Base-by-base conservation (phyloP, 2,113 vertebrate species). In the Tursiops truncatus region DNA sequence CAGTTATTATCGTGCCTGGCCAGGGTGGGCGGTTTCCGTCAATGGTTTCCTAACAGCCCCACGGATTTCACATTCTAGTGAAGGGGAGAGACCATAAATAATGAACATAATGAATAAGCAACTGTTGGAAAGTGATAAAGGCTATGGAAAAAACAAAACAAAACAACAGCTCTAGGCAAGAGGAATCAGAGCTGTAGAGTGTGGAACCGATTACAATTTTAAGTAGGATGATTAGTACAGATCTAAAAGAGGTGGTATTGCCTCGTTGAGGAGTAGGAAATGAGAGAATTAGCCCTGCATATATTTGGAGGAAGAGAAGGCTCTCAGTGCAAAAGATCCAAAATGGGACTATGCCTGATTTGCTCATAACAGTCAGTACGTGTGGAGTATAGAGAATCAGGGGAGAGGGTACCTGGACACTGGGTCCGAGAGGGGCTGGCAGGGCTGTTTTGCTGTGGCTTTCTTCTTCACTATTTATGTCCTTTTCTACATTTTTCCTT, bases 11-110 rank as follows among this genome's bases (percentile, higher is more conserved):
- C 13, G 0, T 11, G 44, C 28, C 73, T 50, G 41, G 15, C 41
- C 41, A 76, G 73, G 73, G 26, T 47, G 26, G 26, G 41, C 73
- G 31, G 8, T 76, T 47, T 47, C 15, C 17, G 4, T 47, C 41
- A 50, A 3, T 0, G 9, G 44, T 47, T 50, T 76, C 9, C 17
- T 50, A 23, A 77, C 31, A 0, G 1, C 31, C 47, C 31, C 10
- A 10, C 17, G 31, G 20, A 80, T 33, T 11, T 93, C 53, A 62
- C 28, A 62, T 33, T 94, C 47, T 47, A 73, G 17, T 23, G 26
- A 71, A 84, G 2, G 23, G 33, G 15, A 82, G 33, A 96, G 10
- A 82, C 7, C 82, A 41, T 41, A 41, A 94, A 31, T 38, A n/a
- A 60, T 62, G 88, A 58, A 53, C 6, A n/a, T 58, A 23, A 74